Conservation (phyloP, 2,888 invertebrate species). For the Eugnorisma glareosa region DNA sequence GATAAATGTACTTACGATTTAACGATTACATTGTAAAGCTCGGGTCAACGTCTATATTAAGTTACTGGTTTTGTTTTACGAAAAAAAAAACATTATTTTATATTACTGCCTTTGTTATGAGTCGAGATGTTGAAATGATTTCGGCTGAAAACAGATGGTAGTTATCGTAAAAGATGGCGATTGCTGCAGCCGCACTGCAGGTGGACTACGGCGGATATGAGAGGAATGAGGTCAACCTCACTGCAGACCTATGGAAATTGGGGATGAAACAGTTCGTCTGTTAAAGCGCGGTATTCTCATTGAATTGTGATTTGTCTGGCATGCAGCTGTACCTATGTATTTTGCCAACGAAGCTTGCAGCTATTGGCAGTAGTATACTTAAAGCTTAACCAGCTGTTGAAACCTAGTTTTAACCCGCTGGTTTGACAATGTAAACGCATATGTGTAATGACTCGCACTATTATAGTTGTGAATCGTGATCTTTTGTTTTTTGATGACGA, state of each 20-base stretch:
- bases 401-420: background rate
- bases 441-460: background rate
- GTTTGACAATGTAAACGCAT: background rate
- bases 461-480: too few species aligned
- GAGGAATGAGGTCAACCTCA: conserved; percentile 46
- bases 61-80: conserved; percentile 45
- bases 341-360: background rate
- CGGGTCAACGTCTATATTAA: conserved; percentile 62
- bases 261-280: background rate
- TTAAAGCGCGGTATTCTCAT: background rate
- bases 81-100: conserved; percentile 31
- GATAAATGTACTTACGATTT: conserved; percentile 59
- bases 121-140: conserved; percentile 30
- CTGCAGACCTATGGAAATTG: conserved; percentile 10
- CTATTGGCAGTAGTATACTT: background rate
- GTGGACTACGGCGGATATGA: conserved; percentile 14
- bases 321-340: background rate
- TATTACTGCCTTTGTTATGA: conserved; percentile 38
- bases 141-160: conserved; percentile 19
- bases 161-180: conserved; percentile 20
- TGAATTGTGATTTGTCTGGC: conserved; percentile 1
- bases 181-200: conserved; percentile 54
- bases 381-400: background rate
- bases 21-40: conserved; percentile 59
- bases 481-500: too few species aligned